Base-by-base conservation (phyloP, 2,888 invertebrate genomes). In the Xanthia togata region DNA sequence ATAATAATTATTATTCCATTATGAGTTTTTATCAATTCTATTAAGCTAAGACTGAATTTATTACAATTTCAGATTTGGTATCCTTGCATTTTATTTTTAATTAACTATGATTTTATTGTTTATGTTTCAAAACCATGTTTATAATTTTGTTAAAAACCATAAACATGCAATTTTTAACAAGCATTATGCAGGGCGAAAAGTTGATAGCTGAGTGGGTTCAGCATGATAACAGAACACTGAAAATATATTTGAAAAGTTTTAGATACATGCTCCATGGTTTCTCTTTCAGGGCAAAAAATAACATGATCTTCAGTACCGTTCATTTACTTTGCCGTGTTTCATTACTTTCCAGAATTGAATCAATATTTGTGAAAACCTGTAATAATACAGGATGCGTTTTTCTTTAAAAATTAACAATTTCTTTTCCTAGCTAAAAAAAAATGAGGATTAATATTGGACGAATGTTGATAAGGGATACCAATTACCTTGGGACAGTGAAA, bases 11-110 rank as follows among this genome's bases (percentile, higher is more conserved):
- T 70, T 70, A 76, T 38, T 47, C 38, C 2, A 70, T 59, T 70
- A 68, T 59, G 20, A 71, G n/a, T 62, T 41, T 69, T 41, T 71
- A 55, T 55, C 31, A 57, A 67, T 57, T 70, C 47, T 67, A 44
- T 53, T 2, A 63, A n/a, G 14, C 47, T 68, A 73, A 81, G 75
- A 76, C 85, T 85, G 70, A 71, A 76, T 75, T 50, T 53, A 85
- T 68, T 73, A 85, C 8, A 59, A 69, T 63, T 85, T 85, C 68
- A 44, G 76, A 76, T 70, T 72, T 59, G 57, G 23, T 60, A 73
- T 44, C 5, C 26, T 53, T 50, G 70, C 14, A 31, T 72, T 82
- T 85, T 69, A 74, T 68, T 68, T 53, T 14, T 35, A 12, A 62
- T 57, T 59, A 12, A 14, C 26, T 14, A n/a, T 57, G 5, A 57